Evolutionary conservation across 2,888 invertebrate species (phyloP), one percentile per base, ranked within the genome.

Genomic region (Brachycybe producta): DNA sequence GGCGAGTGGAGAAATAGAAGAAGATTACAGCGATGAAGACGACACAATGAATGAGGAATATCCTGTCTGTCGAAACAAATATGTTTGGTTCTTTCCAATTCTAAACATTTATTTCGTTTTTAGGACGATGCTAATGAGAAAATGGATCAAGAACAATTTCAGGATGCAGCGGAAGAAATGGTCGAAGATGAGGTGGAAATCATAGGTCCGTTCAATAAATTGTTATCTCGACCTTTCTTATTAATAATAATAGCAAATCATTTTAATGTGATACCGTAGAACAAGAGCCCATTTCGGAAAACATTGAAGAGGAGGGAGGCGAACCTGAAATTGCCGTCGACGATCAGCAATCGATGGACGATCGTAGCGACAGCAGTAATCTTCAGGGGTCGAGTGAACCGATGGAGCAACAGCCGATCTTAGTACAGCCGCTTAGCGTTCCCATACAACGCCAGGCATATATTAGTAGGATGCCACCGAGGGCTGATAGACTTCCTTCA

Each of bases 1-100:
- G n/a, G n/a, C n/a, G n/a, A n/a, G n/a, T 13, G 65, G 65, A 46
- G 79, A 79, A 56, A 73, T 69, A 39, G 61, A 60, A 7, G 62
- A 62, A 7, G 60, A 55, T n/a, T n/a, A n/a, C n/a, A n/a, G n/a
- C n/a, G n/a, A n/a, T n/a, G n/a, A n/a, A n/a, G n/a, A n/a, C n/a
- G n/a, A n/a, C n/a, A n/a, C n/a, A n/a, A n/a, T n/a, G n/a, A n/a
- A n/a, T n/a, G 53, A 52, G n/a, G 55, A 50, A 26, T 48, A 45
- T 19, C 32, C 51, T 38, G 55, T 30, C n/a, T 30, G n/a, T n/a
- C n/a, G n/a, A n/a, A n/a, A n/a, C n/a, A n/a, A n/a, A n/a, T n/a
- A n/a, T n/a, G n/a, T n/a, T 23, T 5, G 17, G 13, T 42, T 42
- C 24, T 44, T 3, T 28, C 7, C 15, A 7, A 13, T n/a, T 21